Conservation (phyloP, 2,113 vertebrate species). For the Polypterus bichir region DNA sequence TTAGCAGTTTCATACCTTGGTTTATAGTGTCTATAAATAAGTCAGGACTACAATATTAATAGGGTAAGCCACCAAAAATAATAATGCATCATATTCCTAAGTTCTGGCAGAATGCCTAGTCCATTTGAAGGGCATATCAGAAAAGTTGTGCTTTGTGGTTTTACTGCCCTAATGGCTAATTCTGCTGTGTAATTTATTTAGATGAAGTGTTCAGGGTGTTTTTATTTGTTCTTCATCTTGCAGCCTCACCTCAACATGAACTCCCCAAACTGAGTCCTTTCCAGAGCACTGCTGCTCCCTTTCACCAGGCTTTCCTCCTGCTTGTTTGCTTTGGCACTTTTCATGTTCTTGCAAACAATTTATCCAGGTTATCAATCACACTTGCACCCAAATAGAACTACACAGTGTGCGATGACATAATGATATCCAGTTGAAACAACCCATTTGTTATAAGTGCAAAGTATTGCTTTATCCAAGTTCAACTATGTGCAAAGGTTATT, state of each 20-base stretch:
- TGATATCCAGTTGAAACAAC: conserved; percentile 82
- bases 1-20: too few species aligned
- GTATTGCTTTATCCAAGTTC: conserved; percentile 63
- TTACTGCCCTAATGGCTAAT: conserved; percentile 37
- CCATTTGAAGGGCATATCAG: conserved; percentile 34
- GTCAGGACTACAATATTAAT: conserved; percentile 44
- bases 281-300: conserved; percentile 61
- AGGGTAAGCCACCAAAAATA: conserved; percentile 45
- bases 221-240: conserved; percentile 80
- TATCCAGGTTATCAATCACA: conserved; percentile 86
- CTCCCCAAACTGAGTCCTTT: conserved; percentile 63
- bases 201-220: conserved; percentile 73
- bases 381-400: conserved; percentile 69
- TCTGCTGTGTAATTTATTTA: conserved; percentile 75
- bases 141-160: conserved; percentile 32
- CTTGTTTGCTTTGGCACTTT: conserved; percentile 91
- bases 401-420: conserved; percentile 82
- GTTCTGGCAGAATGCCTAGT: conserved; percentile 49
- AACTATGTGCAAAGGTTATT: conserved; percentile 43
- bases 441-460: conserved; percentile 75
- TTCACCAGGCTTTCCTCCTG: conserved; percentile 63
- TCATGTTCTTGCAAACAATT: conserved; percentile 76
- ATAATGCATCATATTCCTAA: conserved; percentile 60
- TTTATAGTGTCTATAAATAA: conserved; percentile 7
- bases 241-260: conserved; percentile 87